Base-by-base conservation (phyloP, 2,113 vertebrate genomes). In the Ailuropoda melanoleuca region DNA sequence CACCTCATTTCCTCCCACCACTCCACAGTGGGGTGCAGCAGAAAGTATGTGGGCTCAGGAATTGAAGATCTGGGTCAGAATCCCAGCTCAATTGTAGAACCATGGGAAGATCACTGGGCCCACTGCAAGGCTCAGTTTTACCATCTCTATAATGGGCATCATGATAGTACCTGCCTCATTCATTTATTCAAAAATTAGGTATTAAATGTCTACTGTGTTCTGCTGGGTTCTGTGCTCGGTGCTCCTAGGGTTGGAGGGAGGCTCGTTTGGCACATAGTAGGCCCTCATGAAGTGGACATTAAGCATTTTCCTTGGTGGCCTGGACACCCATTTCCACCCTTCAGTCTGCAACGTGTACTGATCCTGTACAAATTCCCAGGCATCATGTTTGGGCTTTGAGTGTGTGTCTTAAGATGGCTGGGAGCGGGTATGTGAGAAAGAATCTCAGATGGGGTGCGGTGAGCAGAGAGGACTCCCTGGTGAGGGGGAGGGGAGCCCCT, bases 111-210 rank as follows among this genome's bases (percentile, higher is more conserved):
- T 75, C 77, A 23, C n/a, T 46, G 53, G 18, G 24, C 9, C 48
- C 0, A 0, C 18, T 50, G 21, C 23, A 26, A 86, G 18, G 39
- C 24, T 95, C 21, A 12, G 29, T 46, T 88, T 87, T 48, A n/a
- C 78, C 39, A 10, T 77, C 87, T 96, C 62, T 72, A 58, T 93
- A 94, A 80, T 74, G 55, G 83, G 21, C 56, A 31, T 46, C n/a
- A 0, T 34, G 15, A 31, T 50, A 56, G 50, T 37, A 39, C 62
- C 11, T 23, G 39, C 53, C n/a, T 89, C 66, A 23, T 64, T 66
- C 17, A 18, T 43, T 90, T 46, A 62, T 31, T 93, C 1, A 15
- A 74, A 72, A 70, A 26, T 58, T 9, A 26, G 4, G 12, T 26
- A 37, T 31, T 48, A 60, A 80, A 48, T 29, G n/a, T 19, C 83